Conservation (phyloP, 2,797 vertebrate species). For the Aplochiton taeniatus region DNA sequence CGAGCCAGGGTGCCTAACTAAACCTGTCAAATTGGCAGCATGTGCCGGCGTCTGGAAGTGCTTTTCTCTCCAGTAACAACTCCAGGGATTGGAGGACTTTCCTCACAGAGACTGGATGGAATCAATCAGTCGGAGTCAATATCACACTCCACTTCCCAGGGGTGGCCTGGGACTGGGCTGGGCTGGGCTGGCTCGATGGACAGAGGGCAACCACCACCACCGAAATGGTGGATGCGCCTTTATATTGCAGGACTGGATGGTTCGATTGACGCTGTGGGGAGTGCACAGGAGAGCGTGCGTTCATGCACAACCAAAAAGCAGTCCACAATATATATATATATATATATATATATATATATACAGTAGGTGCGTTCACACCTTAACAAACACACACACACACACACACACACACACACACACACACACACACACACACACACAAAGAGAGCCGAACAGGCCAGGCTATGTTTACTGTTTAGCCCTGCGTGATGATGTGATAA, state of each 20-base stretch:
- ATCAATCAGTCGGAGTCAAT: conserved; percentile 63
- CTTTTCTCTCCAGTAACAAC: conserved; percentile 62
- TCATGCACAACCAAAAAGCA: too few species aligned
- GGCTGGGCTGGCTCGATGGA: too few species aligned
- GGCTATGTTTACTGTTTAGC: conserved; percentile 74
- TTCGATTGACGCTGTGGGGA: too few species aligned
- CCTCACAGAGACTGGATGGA: conserved; percentile 52
- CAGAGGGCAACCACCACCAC: neutral
- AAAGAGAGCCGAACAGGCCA: conserved; percentile 44
- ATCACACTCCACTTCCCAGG: conserved; percentile 68
- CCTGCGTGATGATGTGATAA: conserved; percentile 69
- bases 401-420: conserved; percentile 9
- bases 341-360: conserved; percentile 9
- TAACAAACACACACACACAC: conserved; percentile 5
- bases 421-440: conserved; percentile 21
- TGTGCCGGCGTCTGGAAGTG: conserved; percentile 62
- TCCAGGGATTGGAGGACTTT: conserved; percentile 67
- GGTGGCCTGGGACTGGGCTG: conserved; percentile 35
- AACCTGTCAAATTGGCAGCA: conserved; percentile 71
- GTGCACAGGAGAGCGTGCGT: too few species aligned
- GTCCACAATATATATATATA: too few species aligned
- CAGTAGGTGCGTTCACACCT: neutral
- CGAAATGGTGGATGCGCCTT: neutral
- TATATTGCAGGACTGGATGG: too few species aligned
- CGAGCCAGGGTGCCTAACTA: conserved; percentile 64